A percentile compares a stretch with the other conserved stretches of the same genome.
phyloP scores from a whole-genome alignment of 2,797 vertebrate genomes.

The Hapalemur alaotrensis region DNA sequence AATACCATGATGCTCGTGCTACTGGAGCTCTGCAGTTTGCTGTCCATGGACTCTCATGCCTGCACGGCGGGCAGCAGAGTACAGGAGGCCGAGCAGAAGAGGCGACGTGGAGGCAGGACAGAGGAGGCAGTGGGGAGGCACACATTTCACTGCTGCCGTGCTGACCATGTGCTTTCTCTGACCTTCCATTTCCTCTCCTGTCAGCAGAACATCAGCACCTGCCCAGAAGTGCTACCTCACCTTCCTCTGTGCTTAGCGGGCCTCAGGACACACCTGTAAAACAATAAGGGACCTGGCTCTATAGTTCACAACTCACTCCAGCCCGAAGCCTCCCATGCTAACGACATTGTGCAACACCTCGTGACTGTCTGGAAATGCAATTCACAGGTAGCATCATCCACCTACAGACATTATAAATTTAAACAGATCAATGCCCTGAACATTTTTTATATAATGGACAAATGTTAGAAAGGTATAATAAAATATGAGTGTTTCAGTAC shows the following conservation, averaged over 20 bases:
- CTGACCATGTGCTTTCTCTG: neutral
- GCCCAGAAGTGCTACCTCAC: neutral
- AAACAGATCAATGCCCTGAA: neutral
- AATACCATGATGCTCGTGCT: fast-evolving
- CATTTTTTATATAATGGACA: neutral
- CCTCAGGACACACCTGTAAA: neutral
- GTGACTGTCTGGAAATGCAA: neutral
- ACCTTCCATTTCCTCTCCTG: neutral
- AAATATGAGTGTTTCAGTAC: neutral
- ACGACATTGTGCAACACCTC: neutral
- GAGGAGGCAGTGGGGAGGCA: neutral
- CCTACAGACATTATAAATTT: neutral
- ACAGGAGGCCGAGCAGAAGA: neutral
- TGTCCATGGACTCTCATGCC: neutral
- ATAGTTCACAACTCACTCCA: neutral
- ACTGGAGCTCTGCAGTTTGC: neutral
- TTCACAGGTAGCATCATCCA: neutral
- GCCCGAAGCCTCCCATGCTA: neutral
- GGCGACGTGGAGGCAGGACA: neutral
- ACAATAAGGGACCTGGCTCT: neutral
- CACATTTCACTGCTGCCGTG: neutral
- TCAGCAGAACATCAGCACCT: neutral
- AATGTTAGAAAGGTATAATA: neutral
- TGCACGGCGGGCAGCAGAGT: neutral
- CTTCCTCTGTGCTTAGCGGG: neutral